These are phyloP conservation scores for Sclerurus mexicanus DNA, from an alignment of 2,113 vertebrate genomes.

Conservation along the genomic window DNA sequence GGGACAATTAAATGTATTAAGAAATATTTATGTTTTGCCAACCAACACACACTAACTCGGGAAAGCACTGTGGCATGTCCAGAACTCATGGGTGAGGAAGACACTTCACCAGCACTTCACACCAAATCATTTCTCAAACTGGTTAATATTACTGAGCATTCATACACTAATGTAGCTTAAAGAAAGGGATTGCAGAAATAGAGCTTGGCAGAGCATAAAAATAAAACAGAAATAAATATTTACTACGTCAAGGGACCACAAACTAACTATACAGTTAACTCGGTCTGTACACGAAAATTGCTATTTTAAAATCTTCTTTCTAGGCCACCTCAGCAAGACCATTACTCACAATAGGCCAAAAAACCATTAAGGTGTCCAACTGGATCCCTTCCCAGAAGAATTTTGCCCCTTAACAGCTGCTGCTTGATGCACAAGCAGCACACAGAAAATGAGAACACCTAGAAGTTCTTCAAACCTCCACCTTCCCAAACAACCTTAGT, in stretches of 20 bases:
- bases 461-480: neutral
- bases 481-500: neutral
- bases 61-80: neutral
- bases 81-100: rapidly evolving
- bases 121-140: neutral
- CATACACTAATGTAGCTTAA: neutral
- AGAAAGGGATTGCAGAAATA: neutral
- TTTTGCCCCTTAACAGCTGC: neutral
- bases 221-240: constrained; percentile 4
- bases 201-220: neutral
- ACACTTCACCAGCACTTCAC: neutral
- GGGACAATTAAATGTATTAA: neutral
- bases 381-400: neutral
- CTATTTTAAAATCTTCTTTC: neutral
- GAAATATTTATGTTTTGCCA: neutral
- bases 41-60: neutral
- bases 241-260: neutral
- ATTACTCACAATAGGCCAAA: neutral
- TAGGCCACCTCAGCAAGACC: neutral
- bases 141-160: neutral
- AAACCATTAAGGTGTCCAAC: neutral
- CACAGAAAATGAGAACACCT: neutral
- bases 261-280: neutral
- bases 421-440: no score
- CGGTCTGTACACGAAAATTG: neutral